Evolutionary conservation across 2,113 vertebrate genomes (phyloP), one percentile per base, ranked within the genome.

Genomic region (Peromyscus polionotus): DNA sequence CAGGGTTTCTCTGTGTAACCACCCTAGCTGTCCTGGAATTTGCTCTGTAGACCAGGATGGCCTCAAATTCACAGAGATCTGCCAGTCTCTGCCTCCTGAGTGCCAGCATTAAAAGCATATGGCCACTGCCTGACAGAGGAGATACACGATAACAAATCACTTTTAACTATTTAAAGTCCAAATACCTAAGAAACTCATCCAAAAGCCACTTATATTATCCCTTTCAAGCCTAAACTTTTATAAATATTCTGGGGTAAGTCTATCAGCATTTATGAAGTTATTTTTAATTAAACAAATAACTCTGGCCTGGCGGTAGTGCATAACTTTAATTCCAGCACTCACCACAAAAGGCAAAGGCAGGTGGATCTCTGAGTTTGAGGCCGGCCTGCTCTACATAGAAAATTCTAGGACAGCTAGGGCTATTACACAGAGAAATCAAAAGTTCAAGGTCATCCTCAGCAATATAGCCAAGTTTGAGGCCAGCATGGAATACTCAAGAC

Each of bases 131-230:
- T 14, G 17, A 6, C 68, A 70, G 68, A 13, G 14, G 2, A 70
- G 68, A 36, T 36, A 70, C 68, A 70, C 7, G 5, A 36, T 36
- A 51, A 79, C 12, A 31, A n/a, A 31, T 84, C 42, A 48, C 31
- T 48, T 67, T 68, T 68, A 86, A 70, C 79, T 65, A 83, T 54
- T 92, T 83, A 61, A 91, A 91, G 91, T 51, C 80, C 59, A 91
- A 93, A 67, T 39, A 91, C 17, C 4, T 86, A 72, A 65, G 42
- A 92, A 80, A 59, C 33, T 65, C 31, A 45, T 19, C 33, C 59
- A 16, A 22, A 87, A 48, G 12, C 17, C 65, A 57, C 7, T 39
- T 67, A 39, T 3, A 8, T 22, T 89, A 26, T 36, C 13, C 5
- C 61, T 92, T 80, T 83, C 54, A 72, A 79, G 68, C 4, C 45